These are phyloP conservation scores for Cherax destructor DNA, from an alignment of 1,140 invertebrate genomes.

Conservation along the genomic window DNA sequence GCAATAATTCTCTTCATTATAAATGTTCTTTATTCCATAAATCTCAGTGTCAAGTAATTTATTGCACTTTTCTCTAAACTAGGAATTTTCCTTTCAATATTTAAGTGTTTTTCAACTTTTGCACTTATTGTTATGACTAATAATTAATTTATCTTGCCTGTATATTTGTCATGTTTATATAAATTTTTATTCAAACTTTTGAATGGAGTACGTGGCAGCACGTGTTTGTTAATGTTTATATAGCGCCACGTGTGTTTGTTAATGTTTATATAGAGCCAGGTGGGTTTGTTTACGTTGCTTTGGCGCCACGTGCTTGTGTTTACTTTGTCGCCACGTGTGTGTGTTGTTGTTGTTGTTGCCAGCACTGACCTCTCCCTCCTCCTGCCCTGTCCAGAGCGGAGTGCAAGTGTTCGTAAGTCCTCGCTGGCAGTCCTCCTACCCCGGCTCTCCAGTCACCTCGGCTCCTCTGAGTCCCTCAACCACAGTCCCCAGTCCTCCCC, in stretches of 20 bases:
- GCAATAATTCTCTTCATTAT: too few species aligned
- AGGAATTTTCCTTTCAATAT: not conserved
- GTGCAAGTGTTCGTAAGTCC: constrained; percentile 43
- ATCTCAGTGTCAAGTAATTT: not conserved
- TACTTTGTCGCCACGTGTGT: too few species aligned
- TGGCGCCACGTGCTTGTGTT: too few species aligned
- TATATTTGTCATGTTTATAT: not conserved
- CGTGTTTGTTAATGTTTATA: too few species aligned
- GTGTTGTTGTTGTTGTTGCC: too few species aligned
- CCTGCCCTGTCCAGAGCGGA: constrained; percentile 33
- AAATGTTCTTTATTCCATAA: not conserved
- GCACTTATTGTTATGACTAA: not conserved
- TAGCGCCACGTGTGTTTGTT: too few species aligned
- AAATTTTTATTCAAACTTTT: not conserved
- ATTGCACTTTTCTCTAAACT: not conserved
- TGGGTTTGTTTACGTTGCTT: too few species aligned
- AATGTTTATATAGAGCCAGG: too few species aligned
- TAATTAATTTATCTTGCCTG: not conserved
- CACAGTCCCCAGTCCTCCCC: constrained; percentile 73
- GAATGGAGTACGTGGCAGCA: too few species aligned
- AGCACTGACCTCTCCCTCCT: not conserved
- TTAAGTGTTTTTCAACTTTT: not conserved
- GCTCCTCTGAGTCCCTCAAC: constrained; percentile 73
- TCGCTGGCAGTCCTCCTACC: constrained; percentile 63
- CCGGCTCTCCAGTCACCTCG: constrained; percentile 70